A percentile compares a stretch with the other conserved stretches of the same genome.
Conservation (phyloP, 2,888 invertebrate species). For the Gortyna flavago region DNA sequence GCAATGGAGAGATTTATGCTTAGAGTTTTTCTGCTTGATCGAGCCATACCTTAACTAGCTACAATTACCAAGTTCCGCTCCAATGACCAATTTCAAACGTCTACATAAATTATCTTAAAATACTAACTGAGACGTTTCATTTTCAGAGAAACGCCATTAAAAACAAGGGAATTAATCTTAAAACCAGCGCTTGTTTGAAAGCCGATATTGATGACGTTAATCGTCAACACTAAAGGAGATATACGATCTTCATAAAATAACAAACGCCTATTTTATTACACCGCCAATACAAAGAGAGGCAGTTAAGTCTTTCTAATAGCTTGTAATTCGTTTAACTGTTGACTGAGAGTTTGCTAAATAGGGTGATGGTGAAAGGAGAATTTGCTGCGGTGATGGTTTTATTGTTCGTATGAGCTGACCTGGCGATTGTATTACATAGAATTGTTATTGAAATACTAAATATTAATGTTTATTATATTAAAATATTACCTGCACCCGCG, state of each 20-base stretch:
- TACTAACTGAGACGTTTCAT: conserved; percentile 11
- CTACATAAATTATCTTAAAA: conserved; percentile 40
- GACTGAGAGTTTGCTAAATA: conserved; percentile 61
- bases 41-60: too few relatives aligned
- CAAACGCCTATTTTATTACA: conserved; percentile 80
- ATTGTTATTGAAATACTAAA: too few relatives aligned
- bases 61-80: conserved; percentile 22
- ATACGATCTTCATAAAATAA: conserved; percentile 80
- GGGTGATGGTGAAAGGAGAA: conserved; percentile 36
- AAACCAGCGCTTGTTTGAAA: conserved; percentile 60
- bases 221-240: conserved; percentile 75
- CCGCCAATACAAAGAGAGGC: conserved; percentile 76
- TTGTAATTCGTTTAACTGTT: conserved; percentile 71
- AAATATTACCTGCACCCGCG: too few relatives aligned
- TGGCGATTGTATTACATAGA: background rate
- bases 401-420: conserved; percentile 18
- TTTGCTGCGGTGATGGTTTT: conserved; percentile 26
- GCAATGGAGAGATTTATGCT: too few relatives aligned
- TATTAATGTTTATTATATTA: too few relatives aligned
- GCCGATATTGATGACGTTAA: conserved; percentile 72
- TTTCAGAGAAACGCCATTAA: conserved; percentile 36
- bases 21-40: too few relatives aligned
- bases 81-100: conserved; percentile 12
- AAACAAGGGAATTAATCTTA: conserved; percentile 64
- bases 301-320: conserved; percentile 77